A percentile compares a stretch with the other conserved stretches of the same genome.
phyloP scores from a whole-genome alignment of 2,888 invertebrate species.

The Ennomos fuscantarius region DNA sequence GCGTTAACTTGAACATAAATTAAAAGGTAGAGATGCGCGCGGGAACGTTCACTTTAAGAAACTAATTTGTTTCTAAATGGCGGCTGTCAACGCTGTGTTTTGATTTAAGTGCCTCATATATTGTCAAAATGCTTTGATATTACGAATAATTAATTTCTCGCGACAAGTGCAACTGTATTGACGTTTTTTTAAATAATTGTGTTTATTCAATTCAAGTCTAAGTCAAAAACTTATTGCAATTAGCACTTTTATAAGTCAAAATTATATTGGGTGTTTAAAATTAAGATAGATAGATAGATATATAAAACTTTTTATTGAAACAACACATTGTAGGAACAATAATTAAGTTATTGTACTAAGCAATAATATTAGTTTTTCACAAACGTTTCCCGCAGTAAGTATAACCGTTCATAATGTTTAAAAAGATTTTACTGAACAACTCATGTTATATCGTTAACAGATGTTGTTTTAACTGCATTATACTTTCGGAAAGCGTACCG shows the following conservation, averaged over 20 bases:
- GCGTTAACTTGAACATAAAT: constrained; percentile 47
- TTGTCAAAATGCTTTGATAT: constrained; percentile 14
- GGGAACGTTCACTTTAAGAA: constrained; percentile 52
- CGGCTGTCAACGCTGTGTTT: constrained; percentile 43
- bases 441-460: constrained; percentile 17
- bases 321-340: too few relatives aligned
- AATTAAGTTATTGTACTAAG: too few relatives aligned
- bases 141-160: constrained; percentile 15
- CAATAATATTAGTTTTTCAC: too few relatives aligned
- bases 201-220: too few relatives aligned
- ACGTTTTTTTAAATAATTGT: constrained; percentile 16
- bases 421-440: constrained; percentile 3
- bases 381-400: too few relatives aligned
- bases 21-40: constrained; percentile 59
- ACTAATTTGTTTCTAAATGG: constrained; percentile 51
- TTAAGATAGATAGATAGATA: too few relatives aligned
- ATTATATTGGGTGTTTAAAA: too few relatives aligned
- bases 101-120: constrained; percentile 41
- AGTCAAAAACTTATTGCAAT: too few relatives aligned
- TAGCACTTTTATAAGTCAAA: too few relatives aligned
- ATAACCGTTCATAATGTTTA: not conserved
- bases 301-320: too few relatives aligned
- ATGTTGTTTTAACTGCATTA: constrained; percentile 28
- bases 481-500: constrained; percentile 26
- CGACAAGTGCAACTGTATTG: constrained; percentile 13